Percentiles rank a stretch among this genome's conserved stretches.
phyloP scores from a whole-genome alignment of 2,888 invertebrate species.

The Gastracanthus pulcherrimus region DNA sequence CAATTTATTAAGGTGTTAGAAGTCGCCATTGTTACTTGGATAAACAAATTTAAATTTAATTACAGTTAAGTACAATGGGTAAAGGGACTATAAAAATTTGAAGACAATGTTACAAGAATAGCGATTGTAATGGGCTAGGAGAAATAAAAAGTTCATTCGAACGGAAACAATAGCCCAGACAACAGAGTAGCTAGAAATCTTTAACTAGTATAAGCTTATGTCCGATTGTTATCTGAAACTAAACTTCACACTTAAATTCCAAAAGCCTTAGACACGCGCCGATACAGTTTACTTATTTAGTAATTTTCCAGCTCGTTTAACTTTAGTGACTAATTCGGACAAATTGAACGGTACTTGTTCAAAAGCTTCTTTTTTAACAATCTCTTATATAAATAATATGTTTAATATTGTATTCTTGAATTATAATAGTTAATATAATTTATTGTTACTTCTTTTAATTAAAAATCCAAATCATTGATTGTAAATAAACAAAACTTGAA shows the following conservation, averaged over 20 bases:
- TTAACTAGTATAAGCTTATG: conserved; percentile 17
- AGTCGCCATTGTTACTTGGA: conserved; percentile 15
- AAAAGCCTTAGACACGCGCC: not conserved
- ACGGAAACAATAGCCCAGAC: conserved; percentile 40
- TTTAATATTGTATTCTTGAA: no score
- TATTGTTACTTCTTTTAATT: no score
- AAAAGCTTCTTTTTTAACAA: no score
- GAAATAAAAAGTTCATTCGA: not conserved
- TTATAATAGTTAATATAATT: no score
- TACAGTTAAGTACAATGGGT: conserved; percentile 30
- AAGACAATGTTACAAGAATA: conserved; percentile 47
- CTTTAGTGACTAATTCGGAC: not conserved
- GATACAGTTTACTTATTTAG: not conserved
- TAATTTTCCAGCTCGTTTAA: conserved; percentile 15
- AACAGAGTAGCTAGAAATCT: conserved; percentile 18
- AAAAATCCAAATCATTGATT: not conserved
- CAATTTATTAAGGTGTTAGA: conserved; percentile 31
- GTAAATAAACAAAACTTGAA: no score
- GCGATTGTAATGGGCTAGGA: conserved; percentile 37
- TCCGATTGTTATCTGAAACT: conserved; percentile 35
- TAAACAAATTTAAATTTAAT: conserved; percentile 51
- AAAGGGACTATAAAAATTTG: conserved; percentile 1
- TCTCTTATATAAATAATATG: no score
- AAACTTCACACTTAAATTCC: conserved; percentile 42
- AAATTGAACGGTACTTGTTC: no score